These are phyloP conservation scores for Apis mellifera DNA, from an alignment of 1,140 invertebrate genomes.

Conservation along the genomic window DNA sequence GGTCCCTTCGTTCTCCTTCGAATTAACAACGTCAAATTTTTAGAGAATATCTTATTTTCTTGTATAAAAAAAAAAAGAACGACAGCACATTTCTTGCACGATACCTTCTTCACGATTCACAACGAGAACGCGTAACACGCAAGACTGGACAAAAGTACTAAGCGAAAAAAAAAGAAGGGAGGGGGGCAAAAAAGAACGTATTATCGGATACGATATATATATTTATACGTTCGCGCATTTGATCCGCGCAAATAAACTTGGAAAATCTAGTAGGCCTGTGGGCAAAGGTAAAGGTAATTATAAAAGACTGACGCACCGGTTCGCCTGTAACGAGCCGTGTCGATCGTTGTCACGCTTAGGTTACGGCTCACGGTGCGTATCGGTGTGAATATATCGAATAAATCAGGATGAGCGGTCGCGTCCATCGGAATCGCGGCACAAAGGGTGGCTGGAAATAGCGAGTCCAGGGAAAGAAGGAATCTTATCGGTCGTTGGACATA, in stretches of 20 bases:
- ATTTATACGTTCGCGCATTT: background rate
- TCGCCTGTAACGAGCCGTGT: background rate
- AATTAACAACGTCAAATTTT: too few species aligned
- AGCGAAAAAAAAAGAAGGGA: background rate
- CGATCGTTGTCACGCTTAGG: background rate
- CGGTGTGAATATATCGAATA: background rate
- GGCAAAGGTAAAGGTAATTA: background rate
- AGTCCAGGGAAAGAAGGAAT: background rate
- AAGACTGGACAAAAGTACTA: too few species aligned
- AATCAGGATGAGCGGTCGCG: slow-evolving; percentile 24
- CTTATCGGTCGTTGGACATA: slow-evolving; percentile 44
- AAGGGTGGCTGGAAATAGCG: slow-evolving; percentile 35
- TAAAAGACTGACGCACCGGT: background rate
- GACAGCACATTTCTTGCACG: too few species aligned
- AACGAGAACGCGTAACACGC: too few species aligned
- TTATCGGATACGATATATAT: background rate
- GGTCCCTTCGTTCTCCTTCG: too few species aligned
- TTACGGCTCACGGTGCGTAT: background rate
- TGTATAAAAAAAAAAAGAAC: too few species aligned
- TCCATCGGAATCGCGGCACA: slow-evolving; percentile 10
- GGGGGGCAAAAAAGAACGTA: background rate
- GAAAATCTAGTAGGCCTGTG: background rate
- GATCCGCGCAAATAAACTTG: background rate
- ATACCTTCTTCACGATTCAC: too few species aligned
- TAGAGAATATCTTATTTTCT: too few species aligned